Base-by-base conservation (phyloP, 2,888 invertebrate genomes). In the Dromius quadrimaculatus region DNA sequence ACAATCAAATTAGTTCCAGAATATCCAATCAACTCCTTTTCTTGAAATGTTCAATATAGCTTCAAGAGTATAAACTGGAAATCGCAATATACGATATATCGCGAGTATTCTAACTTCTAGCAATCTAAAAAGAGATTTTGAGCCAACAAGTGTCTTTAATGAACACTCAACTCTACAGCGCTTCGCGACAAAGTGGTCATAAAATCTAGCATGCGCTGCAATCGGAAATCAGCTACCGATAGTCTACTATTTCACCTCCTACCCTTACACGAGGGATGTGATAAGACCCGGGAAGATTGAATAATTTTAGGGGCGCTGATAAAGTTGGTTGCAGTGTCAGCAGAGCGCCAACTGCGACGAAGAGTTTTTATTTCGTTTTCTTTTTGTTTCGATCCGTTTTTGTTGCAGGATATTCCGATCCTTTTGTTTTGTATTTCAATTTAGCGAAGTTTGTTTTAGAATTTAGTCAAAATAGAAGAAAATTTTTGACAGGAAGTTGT, bases 141-240 rank as follows among this genome's bases (percentile, higher is more conserved):
- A 1, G 22, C 68, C 59, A 59, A 68, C 68, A 68, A 68, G 68
- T 68, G 68, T 68, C 68, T 68, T 68, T 68, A 68, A 68, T 68
- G 68, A 68, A 59, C 59, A 68, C 68, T 68, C 19, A 13, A 66
- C 43, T 28, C 45, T 63, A n/a, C n/a, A 28, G 45, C 66, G 66
- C 57, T 59, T 41, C 68, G 54, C 68, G 59, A 68, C 57, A 57
- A 68, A 59, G 57, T 68, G 68, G 38, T 68, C 68, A 68, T 68
- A 68, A 68, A 68, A 68, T 68, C 45, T 41, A 59, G 59, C 68
- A 34, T 59, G 68, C 59, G 20, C 45, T 59, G 68, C 68, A 62
- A 62, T 62, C 62, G 62, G 62, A 41, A 62, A 41, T 28, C 28
- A 28, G 34, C 36, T 17, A 59, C 22, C 62, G 62, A 38, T 38